A percentile compares a stretch with the other conserved stretches of the same genome.
Conservation (phyloP, 2,113 vertebrate genomes). For the Corythornis cristatus region DNA sequence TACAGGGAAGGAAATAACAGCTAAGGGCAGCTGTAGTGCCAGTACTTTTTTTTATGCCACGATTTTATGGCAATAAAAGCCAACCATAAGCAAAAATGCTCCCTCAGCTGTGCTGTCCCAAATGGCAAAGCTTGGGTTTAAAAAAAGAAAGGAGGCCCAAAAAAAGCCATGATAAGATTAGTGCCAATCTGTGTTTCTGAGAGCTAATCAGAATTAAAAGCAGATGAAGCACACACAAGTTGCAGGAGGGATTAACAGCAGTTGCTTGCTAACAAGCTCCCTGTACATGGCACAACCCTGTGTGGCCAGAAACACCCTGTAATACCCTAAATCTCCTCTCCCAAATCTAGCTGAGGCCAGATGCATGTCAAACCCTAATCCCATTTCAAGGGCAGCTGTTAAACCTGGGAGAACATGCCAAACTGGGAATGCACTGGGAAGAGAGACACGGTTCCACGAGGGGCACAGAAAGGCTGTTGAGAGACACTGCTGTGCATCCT, state of each 20-base stretch:
- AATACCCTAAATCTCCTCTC: slow-evolving; percentile 27
- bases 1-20: neutral
- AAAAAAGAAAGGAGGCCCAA: neutral
- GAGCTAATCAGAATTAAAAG: neutral
- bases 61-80: neutral
- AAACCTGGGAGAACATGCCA: neutral
- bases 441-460: neutral
- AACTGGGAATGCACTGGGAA: neutral
- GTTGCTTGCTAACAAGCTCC: neutral
- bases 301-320: slow-evolving; percentile 5
- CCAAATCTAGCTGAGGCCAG: slow-evolving; percentile 5
- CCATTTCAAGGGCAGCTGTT: slow-evolving; percentile 29
- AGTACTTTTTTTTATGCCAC: neutral
- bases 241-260: neutral
- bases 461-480: neutral
- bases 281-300: neutral
- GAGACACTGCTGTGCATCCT: neutral
- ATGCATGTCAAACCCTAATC: slow-evolving; percentile 26
- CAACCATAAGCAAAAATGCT: neutral
- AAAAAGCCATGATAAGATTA: neutral
- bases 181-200: neutral
- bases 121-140: neutral
- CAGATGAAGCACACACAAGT: neutral
- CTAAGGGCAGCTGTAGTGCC: neutral
- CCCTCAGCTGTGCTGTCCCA: neutral